Percentiles rank a stretch among this genome's conserved stretches.
Evolutionary conservation across 2,797 vertebrate genomes (phyloP).

Genomic region (Craterocephalus amniculus): DNA sequence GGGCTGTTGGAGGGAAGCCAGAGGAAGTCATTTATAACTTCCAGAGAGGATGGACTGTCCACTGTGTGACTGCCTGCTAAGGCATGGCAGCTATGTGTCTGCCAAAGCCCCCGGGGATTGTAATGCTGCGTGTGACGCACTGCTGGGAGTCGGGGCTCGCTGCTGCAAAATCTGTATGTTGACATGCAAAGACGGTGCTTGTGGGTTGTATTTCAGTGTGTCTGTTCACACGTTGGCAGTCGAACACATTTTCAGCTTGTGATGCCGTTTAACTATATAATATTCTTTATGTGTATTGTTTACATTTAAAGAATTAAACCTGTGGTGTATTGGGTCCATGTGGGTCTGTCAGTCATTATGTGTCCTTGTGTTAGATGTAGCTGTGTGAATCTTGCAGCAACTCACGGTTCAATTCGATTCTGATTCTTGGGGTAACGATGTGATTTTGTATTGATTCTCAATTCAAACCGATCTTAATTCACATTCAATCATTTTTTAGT

Average conservation of each 20-base stretch:
- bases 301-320: neutral
- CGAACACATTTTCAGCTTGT: too few species aligned
- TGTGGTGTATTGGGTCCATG: neutral
- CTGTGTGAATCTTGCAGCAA: too few species aligned
- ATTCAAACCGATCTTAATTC: too few species aligned
- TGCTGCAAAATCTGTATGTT: slow-evolving; percentile 50
- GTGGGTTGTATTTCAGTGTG: slow-evolving; percentile 40
- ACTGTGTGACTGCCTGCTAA: slow-evolving; percentile 54
- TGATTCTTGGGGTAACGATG: too few species aligned
- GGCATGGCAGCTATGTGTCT: slow-evolving; percentile 71
- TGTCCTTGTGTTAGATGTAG: neutral
- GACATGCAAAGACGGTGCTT: slow-evolving; percentile 18
- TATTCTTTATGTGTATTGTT: neutral
- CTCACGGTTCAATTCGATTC: too few species aligned
- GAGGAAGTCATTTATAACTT: slow-evolving; percentile 81
- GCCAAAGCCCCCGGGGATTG: slow-evolving; percentile 58
- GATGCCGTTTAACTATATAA: neutral
- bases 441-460: too few species aligned
- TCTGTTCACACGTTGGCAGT: slow-evolving; percentile 1
- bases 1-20: slow-evolving; percentile 61
- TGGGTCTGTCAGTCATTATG: neutral
- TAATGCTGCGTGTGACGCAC: slow-evolving; percentile 72
- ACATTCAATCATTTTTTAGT: too few species aligned
- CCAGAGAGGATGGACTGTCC: slow-evolving; percentile 59
- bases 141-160: slow-evolving; percentile 74